Evolutionary conservation across 1,140 invertebrate genomes (phyloP), one percentile per base, ranked within the genome.

Genomic region (Pogonomyrmex barbatus): DNA sequence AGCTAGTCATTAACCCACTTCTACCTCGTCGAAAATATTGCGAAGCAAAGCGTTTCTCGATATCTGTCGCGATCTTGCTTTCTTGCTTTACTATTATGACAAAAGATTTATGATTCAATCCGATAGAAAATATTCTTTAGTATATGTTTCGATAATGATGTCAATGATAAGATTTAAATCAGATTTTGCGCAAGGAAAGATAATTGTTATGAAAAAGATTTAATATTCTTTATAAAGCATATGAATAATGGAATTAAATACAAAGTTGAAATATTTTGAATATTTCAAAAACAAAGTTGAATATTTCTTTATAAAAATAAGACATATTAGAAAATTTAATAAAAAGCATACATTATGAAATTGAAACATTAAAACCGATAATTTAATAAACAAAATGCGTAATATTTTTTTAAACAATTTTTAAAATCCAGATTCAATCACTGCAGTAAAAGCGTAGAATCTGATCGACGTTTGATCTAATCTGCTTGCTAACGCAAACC

Each of bases 1-100:
- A 87, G 86, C 78, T 76, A 67, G 81, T 77, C 90, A 92, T 93
- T 93, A 93, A 92, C 91, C 92, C 81, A 91, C 81, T 92, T 91
- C 71, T 47, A 52, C 42, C 33, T 36, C 36, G 17, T 42, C 9
- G 73, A 83, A 77, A 89, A 81, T 68, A 87, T 90, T 87, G 82
- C 83, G 65, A 68, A 85, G 71, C 56, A 60, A 45, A 58, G 39
- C 81, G 50, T 76, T 71, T 78, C 56, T 42, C 42, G 60, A 79
- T 79, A 65, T 77, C 47, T 70, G 58, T 56, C 24, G 10, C 24
- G 42, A 6, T n/a, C 36, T 14, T n/a, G 4, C 24, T 14, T 54
- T 36, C 14, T 33, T 45, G 47, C 56, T 63, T 9, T 30, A 6
- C 14, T 65, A 24, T 65, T 42, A 54, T 54, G 9, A 54, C 12